A percentile compares a stretch with the other conserved stretches of the same genome.
phyloP scores from a whole-genome alignment of 2,113 vertebrate genomes.

The Uropsilus gracilis region DNA sequence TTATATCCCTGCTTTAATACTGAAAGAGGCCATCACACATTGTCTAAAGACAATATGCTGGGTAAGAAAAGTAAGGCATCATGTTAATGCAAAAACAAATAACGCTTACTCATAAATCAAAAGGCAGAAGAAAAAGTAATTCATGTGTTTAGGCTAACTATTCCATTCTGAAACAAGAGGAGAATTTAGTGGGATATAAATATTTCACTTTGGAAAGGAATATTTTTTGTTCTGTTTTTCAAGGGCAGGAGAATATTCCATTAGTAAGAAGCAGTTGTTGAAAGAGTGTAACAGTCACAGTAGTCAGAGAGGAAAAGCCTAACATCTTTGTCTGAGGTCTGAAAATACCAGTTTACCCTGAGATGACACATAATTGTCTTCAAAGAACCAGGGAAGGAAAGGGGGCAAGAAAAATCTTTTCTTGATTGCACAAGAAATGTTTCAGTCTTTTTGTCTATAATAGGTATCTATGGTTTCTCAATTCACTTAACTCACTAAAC shows the following conservation, averaged over 20 bases:
- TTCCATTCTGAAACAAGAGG: background rate
- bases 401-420: background rate
- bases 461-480: background rate
- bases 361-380: background rate
- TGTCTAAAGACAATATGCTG: background rate
- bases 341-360: background rate
- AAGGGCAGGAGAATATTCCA: background rate
- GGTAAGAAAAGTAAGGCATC: background rate
- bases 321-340: background rate
- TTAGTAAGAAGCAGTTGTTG: background rate
- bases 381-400: background rate
- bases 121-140: constrained; percentile 36
- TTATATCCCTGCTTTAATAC: constrained; percentile 15
- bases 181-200: background rate
- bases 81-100: constrained; percentile 5
- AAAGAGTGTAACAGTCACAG: background rate
- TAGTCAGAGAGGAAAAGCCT: background rate
- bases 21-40: background rate
- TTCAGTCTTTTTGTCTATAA: background rate
- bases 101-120: constrained; percentile 3
- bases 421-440: background rate
- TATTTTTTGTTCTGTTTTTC: background rate
- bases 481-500: background rate
- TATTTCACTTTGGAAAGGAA: constrained; percentile 12
- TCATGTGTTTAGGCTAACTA: background rate